Conservation (phyloP, 2,113 vertebrate species). For the Nibea coibor region DNA sequence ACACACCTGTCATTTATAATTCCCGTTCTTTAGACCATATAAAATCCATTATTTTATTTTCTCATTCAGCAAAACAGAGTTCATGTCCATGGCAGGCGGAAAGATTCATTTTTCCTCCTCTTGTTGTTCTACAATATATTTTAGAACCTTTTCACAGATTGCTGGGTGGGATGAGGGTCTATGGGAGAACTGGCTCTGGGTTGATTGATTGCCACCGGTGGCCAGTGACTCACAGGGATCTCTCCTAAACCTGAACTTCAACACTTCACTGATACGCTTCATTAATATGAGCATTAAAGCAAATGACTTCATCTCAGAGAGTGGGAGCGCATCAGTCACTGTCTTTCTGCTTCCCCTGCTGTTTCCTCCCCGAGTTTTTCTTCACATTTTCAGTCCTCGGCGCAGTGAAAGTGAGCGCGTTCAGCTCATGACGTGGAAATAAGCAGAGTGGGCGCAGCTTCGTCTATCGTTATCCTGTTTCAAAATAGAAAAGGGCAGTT, state of each 20-base stretch:
- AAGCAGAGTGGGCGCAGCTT: not conserved
- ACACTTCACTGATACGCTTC: slow-evolving; percentile 65
- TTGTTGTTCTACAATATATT: not conserved
- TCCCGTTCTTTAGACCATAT: not conserved
- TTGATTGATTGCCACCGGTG: slow-evolving; percentile 51
- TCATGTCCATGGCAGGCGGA: not conserved
- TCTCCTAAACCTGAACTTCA: slow-evolving; percentile 48
- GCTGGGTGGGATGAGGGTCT: slow-evolving; percentile 8
- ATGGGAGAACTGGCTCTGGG: slow-evolving; percentile 16
- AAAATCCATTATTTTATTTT: slow-evolving; percentile 4
- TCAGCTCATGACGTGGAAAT: not conserved
- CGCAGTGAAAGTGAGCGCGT: not conserved
- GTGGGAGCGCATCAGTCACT: slow-evolving; percentile 53
- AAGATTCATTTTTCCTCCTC: not conserved
- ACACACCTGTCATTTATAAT: not conserved
- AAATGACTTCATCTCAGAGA: slow-evolving; percentile 66
- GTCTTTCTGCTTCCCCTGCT: slow-evolving; percentile 39
- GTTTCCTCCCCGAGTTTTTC: slow-evolving; percentile 16
- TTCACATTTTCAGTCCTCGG: not conserved
- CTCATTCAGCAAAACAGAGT: not conserved
- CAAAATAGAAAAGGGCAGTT: not conserved
- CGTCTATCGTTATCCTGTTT: not conserved
- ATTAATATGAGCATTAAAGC: slow-evolving; percentile 63
- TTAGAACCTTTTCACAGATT: not conserved
- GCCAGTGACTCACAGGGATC: slow-evolving; percentile 52